Conservation (phyloP, 2,888 invertebrate species). For the Epistrophella euchroma region DNA sequence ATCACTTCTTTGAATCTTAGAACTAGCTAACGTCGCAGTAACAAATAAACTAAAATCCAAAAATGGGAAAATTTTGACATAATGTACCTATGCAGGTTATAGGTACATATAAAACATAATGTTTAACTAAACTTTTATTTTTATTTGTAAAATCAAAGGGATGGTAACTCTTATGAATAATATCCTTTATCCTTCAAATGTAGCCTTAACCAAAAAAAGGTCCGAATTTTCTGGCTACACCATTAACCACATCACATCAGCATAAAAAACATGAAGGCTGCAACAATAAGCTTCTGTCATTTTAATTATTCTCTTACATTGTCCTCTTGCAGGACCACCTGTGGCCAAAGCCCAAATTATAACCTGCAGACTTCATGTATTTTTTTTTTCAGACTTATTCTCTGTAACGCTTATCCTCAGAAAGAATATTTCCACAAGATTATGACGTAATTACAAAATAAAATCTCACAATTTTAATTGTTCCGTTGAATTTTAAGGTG, state of each 20-base stretch:
- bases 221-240: background rate
- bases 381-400: background rate
- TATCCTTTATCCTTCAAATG: background rate
- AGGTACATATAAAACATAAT: too few species aligned
- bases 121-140: too few species aligned
- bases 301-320: conserved; percentile 1
- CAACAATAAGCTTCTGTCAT: conserved; percentile 38
- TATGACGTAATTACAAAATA: conserved; percentile 51
- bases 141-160: background rate
- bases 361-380: background rate
- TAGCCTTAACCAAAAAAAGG: background rate
- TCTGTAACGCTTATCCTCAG: conserved; percentile 12
- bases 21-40: too few species aligned
- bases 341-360: conserved; percentile 20
- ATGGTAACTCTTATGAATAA: background rate
- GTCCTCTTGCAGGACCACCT: background rate
- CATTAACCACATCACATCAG: conserved; percentile 30
- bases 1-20: too few species aligned
- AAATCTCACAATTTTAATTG: conserved; percentile 48
- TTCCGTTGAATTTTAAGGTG: conserved; percentile 33
- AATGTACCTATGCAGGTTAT: too few species aligned
- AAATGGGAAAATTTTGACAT: too few species aligned
- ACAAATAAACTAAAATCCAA: too few species aligned
- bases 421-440: conserved; percentile 14
- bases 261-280: conserved; percentile 1